Percentiles rank a stretch among this genome's conserved stretches.
Conservation (phyloP, 2,113 vertebrate genomes). For the Mirounga angustirostris region DNA sequence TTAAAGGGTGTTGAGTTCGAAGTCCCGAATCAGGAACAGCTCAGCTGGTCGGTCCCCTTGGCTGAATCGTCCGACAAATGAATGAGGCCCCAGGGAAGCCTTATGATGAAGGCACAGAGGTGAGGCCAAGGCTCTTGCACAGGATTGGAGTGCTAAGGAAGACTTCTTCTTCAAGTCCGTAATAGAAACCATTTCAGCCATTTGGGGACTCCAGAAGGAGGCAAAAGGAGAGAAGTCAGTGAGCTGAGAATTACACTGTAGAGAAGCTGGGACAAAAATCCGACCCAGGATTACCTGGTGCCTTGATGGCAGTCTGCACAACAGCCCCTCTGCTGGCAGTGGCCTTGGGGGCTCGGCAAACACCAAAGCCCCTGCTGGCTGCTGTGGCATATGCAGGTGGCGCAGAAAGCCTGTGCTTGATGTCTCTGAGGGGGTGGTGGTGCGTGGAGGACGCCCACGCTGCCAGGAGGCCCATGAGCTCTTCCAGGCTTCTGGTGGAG, state of each 20-base stretch:
- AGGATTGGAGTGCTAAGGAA: not conserved
- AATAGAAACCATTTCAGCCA: not conserved
- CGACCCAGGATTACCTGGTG: not conserved
- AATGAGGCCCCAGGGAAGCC: not conserved
- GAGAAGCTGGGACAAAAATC: not conserved
- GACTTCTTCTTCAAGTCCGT: not conserved
- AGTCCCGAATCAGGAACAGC: not conserved
- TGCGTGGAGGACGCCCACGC: fast-evolving
- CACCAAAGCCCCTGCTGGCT: fast-evolving
- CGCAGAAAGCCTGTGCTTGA: not conserved
- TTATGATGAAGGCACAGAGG: not conserved
- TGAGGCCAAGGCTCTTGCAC: fast-evolving
- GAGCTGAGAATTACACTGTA: fast-evolving
- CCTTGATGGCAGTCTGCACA: fast-evolving
- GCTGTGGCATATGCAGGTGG: fast-evolving
- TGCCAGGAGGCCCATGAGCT: not conserved
- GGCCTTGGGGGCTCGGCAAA: not conserved
- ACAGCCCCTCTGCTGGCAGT: fast-evolving
- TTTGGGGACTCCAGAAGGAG: not conserved
- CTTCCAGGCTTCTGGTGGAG: not conserved
- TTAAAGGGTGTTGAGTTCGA: not conserved
- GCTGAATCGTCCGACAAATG: fast-evolving
- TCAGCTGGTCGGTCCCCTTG: not conserved
- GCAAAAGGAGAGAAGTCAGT: not conserved
- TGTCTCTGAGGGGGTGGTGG: not conserved